phyloP scores from a whole-genome alignment of 2,888 invertebrate genomes.

The Caenorhabditis sp. region DNA sequence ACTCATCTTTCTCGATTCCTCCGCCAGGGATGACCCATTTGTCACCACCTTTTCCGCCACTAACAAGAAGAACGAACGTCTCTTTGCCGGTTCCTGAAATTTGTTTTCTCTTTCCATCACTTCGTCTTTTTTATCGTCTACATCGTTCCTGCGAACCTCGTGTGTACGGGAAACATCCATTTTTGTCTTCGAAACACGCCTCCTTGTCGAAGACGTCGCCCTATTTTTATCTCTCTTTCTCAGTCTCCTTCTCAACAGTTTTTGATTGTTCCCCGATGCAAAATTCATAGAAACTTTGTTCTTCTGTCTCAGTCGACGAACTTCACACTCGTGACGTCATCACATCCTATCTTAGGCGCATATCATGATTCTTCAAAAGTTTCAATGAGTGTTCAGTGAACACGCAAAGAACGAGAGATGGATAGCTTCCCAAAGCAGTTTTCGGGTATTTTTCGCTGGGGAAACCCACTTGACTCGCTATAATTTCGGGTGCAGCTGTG shows the following conservation, averaged over 20 bases:
- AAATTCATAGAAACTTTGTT: background rate
- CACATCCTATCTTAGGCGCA: background rate
- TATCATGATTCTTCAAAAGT: conserved; percentile 4
- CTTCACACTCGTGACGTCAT: conserved; percentile 12
- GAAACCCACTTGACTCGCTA: conserved; percentile 9
- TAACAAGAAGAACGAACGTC: conserved; percentile 74
- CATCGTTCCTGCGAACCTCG: conserved; percentile 4
- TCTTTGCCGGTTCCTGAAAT: conserved; percentile 68
- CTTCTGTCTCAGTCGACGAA: conserved; percentile 1
- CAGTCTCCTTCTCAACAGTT: conserved; percentile 16
- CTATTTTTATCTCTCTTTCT: conserved; percentile 22
- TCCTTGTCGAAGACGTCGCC: conserved; percentile 33
- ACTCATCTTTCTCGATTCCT: conserved; percentile 93
- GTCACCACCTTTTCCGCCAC: conserved; percentile 73
- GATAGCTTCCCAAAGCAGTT: background rate
- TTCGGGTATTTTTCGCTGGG: background rate
- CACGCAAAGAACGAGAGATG: conserved; percentile 1
- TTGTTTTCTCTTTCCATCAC: too few species aligned
- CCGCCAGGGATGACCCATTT: conserved; percentile 95
- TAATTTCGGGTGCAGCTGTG: conserved; percentile 9
- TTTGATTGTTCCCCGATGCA: conserved; percentile 13
- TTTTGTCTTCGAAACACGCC: conserved; percentile 33
- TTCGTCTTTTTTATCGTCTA: conserved; percentile 9
- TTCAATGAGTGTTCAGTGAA: background rate
- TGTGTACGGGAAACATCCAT: background rate